Conservation (phyloP, 1,140 invertebrate species). For the Aphelinus certus region DNA sequence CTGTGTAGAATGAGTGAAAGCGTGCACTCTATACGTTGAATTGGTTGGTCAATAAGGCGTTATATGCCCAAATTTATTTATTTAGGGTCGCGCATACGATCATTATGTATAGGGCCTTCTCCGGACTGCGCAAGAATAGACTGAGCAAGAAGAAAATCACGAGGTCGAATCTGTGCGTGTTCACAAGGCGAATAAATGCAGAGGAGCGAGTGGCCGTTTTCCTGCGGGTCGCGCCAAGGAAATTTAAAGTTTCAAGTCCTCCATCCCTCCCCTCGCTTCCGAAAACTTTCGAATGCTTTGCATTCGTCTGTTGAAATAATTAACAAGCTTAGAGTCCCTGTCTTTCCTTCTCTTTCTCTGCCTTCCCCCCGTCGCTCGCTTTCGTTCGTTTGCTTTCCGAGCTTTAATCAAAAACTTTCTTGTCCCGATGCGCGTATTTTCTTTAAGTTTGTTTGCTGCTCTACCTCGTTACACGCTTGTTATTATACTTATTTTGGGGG, state of each 20-base stretch:
- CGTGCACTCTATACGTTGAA: too few species aligned
- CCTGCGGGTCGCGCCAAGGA: background rate
- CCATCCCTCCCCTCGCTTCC: too few species aligned
- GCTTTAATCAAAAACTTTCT: slow-evolving; percentile 39
- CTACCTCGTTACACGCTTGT: slow-evolving; percentile 35
- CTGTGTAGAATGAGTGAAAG: too few species aligned
- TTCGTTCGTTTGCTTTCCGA: slow-evolving; percentile 26
- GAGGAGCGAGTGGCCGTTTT: background rate
- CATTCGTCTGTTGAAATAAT: slow-evolving; percentile 39
- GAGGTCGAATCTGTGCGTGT: background rate
- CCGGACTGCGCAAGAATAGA: too few species aligned
- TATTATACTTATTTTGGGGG: slow-evolving; percentile 24
- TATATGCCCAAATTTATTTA: background rate
- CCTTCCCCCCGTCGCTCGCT: background rate
- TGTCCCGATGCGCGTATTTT: slow-evolving; percentile 9
- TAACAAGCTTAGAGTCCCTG: slow-evolving; percentile 26
- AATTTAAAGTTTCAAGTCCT: slow-evolving; percentile 25
- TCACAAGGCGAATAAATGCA: background rate
- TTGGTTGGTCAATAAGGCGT: background rate
- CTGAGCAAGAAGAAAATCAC: background rate
- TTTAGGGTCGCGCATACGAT: background rate
- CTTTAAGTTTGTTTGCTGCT: slow-evolving; percentile 29
- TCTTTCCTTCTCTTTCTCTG: slow-evolving; percentile 19
- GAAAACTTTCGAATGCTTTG: slow-evolving; percentile 25
- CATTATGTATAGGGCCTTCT: background rate